A percentile compares a stretch with the other conserved stretches of the same genome.
These are phyloP conservation scores for Apocrypta bakeri DNA, from an alignment of 1,140 invertebrate genomes.

Conservation along the genomic window DNA sequence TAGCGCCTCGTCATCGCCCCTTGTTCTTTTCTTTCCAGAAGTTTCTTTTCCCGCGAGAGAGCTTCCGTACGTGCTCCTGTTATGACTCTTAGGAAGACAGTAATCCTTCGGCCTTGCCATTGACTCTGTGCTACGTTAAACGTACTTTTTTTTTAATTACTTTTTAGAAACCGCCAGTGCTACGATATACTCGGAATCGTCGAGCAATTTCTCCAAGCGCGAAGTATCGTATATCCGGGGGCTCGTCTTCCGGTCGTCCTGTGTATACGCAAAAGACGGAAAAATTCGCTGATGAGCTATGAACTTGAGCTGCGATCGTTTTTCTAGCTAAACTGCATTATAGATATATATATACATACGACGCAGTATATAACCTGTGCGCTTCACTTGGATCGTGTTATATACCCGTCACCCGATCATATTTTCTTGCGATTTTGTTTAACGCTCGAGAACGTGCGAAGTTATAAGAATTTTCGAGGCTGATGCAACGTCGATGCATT, in stretches of 20 bases:
- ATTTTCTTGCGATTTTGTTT: background rate
- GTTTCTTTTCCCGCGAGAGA: background rate
- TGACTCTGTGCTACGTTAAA: background rate
- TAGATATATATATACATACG: background rate
- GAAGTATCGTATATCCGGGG: background rate
- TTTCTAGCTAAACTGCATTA: background rate
- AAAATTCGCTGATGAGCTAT: slow-evolving; percentile 32
- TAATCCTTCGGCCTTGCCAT: background rate
- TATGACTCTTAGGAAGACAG: background rate
- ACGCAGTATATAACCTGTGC: background rate
- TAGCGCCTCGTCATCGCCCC: background rate
- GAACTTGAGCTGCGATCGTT: slow-evolving; percentile 6
- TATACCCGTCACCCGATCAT: background rate
- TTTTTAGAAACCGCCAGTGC: too few species aligned
- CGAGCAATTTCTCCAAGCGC: background rate
- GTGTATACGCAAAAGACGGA: background rate
- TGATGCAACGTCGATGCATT: background rate
- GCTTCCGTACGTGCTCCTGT: background rate
- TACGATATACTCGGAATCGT: background rate
- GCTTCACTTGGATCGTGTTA: background rate
- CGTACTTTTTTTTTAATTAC: too few species aligned
- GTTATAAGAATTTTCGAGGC: background rate
- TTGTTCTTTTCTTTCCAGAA: background rate
- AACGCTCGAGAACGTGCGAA: background rate
- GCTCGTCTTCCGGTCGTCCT: background rate